Evolutionary conservation across 2,113 vertebrate genomes (phyloP), one percentile per base, ranked within the genome.

Genomic region (Nycticorax nycticorax): DNA sequence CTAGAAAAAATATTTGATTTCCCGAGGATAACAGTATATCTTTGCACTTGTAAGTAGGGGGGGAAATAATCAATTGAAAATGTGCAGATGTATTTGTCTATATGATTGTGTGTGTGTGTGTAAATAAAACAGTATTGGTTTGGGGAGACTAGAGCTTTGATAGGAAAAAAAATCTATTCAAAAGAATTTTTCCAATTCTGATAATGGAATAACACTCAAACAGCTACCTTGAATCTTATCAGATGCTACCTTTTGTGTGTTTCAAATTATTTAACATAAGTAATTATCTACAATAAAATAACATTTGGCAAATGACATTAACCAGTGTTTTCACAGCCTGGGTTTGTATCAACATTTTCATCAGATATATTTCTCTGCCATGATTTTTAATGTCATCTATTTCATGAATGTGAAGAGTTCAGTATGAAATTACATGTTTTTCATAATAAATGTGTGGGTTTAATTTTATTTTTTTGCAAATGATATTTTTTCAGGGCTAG

Each of bases 1-100:
- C 91, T 96, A 97, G 96, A 74, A 96, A 82, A 97, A 97, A 97
- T 93, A 97, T 95, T 98, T 97, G 74, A 96, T 97, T 98, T 97
- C 93, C 39, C n/a, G 95, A 95, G 85, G 62, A 96, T 94, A 95
- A 94, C 60, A 93, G 63, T 97, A 75, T 97, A 94, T 96, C 85
- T 97, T 97, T 96, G 95, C 87, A 93, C 96, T 96, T 96, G 43
- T 86, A 96, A 95, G 79, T 33, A 85, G 56, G 45, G 55, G 16
- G 41, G 15, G 35, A 86, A 93, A 95, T 90, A 91, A 91, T 15
- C 47, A 97, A 73, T 52, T 88, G 75, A 92, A 93, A 96, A 81
- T 66, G 20, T 94, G 81, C 89, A 81, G 50, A 48, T 96, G 75
- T 91, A 85, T 93, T 37, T 77, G 24, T 22, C 57, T 71, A 5